These are phyloP conservation scores for Pedicia rivosa DNA, from an alignment of 2,888 invertebrate genomes.

Conservation along the genomic window DNA sequence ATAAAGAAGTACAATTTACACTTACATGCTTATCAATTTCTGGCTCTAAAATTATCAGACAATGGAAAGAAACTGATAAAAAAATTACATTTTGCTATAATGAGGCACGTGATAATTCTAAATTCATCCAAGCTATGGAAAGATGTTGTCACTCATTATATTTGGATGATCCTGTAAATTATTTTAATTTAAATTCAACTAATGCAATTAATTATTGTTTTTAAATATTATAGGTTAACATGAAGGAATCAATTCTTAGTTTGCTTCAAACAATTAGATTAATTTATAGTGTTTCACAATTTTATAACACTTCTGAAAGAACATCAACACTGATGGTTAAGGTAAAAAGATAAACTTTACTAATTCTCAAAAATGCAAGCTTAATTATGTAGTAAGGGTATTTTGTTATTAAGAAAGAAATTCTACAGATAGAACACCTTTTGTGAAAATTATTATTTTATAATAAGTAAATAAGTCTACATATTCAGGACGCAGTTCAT, in stretches of 20 bases:
- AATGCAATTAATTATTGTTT: too few species aligned
- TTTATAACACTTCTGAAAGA: slow-evolving; percentile 91
- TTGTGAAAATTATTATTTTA: too few species aligned
- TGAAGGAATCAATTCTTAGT: slow-evolving; percentile 78
- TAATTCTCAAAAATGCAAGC: neutral
- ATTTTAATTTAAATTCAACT: slow-evolving; percentile 15
- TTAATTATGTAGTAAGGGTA: too few species aligned
- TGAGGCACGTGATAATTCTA: slow-evolving; percentile 91
- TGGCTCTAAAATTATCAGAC: slow-evolving; percentile 60
- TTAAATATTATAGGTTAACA: slow-evolving; percentile 37
- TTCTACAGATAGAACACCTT: too few species aligned
- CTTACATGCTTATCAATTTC: slow-evolving; percentile 58
- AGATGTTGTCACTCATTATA: slow-evolving; percentile 89
- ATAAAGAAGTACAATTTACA: slow-evolving; percentile 60
- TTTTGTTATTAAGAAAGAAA: too few species aligned
- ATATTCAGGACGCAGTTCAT: too few species aligned
- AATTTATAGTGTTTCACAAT: slow-evolving; percentile 88
- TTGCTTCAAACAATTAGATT: slow-evolving; percentile 80
- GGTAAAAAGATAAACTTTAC: slow-evolving; percentile 31
- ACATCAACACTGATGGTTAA: slow-evolving; percentile 94
- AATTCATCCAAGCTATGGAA: slow-evolving; percentile 86
- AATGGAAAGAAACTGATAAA: slow-evolving; percentile 73
- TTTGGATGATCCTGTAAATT: slow-evolving; percentile 71
- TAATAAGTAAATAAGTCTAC: too few species aligned
- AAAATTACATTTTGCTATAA: slow-evolving; percentile 90